These are phyloP conservation scores for Tinea semifulvella DNA, from an alignment of 2,888 invertebrate genomes.

Conservation along the genomic window DNA sequence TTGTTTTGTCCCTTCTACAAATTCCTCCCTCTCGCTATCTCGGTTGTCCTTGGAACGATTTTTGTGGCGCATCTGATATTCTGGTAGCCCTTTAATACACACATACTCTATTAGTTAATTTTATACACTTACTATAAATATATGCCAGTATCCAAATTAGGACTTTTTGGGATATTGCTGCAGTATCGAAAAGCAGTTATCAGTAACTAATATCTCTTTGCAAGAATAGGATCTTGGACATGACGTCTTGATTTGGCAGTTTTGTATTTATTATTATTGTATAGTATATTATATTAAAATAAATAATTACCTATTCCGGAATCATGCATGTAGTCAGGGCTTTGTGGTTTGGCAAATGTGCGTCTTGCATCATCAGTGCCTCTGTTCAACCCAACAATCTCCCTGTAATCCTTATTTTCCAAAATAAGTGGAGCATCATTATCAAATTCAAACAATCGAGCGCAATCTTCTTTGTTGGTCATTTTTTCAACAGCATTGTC, in stretches of 20 bases:
- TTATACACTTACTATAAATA: too few species aligned
- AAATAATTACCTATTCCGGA: slow-evolving; percentile 52
- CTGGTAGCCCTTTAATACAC: slow-evolving; percentile 42
- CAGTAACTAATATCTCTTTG: too few species aligned
- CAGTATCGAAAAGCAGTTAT: too few species aligned
- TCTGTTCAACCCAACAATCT: slow-evolving; percentile 57
- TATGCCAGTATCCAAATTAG: too few species aligned
- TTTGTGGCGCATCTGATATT: slow-evolving; percentile 60
- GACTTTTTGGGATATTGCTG: too few species aligned
- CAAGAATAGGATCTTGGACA: too few species aligned
- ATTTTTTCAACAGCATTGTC: slow-evolving; percentile 55
- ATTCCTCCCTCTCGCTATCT: slow-evolving; percentile 51
- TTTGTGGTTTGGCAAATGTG: slow-evolving; percentile 56
- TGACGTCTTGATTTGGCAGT: background rate
- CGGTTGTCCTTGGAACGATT: slow-evolving; percentile 42
- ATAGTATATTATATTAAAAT: background rate
- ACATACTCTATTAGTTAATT: too few species aligned
- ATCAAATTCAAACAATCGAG: slow-evolving; percentile 66
- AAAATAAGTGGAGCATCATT: slow-evolving; percentile 62
- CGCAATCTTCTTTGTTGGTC: slow-evolving; percentile 54
- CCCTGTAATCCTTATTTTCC: slow-evolving; percentile 57
- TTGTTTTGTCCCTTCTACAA: slow-evolving; percentile 64
- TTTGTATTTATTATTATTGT: background rate
- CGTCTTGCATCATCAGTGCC: slow-evolving; percentile 59
- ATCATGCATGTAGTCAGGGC: slow-evolving; percentile 64